Evolutionary conservation across 2,113 vertebrate species (phyloP).

Genomic region (Mirza zaza): DNA sequence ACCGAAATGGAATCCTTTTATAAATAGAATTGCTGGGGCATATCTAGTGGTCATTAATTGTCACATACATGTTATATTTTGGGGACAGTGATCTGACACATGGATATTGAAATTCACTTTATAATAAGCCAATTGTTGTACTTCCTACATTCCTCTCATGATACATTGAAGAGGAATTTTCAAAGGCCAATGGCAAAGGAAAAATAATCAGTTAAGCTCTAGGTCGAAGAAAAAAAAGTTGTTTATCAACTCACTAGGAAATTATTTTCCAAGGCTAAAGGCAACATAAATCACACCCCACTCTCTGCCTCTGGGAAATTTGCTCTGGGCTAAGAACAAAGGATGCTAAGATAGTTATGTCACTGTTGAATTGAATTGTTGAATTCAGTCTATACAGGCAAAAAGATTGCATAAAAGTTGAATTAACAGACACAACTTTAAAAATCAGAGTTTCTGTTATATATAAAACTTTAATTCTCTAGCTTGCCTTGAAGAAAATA

Average conservation of each 20-base stretch:
- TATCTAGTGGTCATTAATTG: not conserved
- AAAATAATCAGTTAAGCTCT: slow-evolving; percentile 46
- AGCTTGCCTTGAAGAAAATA: not conserved
- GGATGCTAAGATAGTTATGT: not conserved
- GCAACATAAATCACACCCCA: slow-evolving; percentile 43
- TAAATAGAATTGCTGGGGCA: not conserved
- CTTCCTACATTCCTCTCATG: not conserved
- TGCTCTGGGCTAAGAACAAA: slow-evolving; percentile 36
- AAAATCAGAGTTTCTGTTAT: not conserved
- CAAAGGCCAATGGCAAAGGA: slow-evolving; percentile 27
- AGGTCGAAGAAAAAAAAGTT: slow-evolving; percentile 30
- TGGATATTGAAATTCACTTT: slow-evolving; percentile 7
- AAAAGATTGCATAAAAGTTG: slow-evolving; percentile 6
- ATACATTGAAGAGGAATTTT: slow-evolving; percentile 19
- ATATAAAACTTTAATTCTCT: not conserved
- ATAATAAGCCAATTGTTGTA: slow-evolving; percentile 5
- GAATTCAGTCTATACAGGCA: not conserved
- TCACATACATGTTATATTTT: not conserved
- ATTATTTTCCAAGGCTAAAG: not conserved
- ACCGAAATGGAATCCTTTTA: not conserved
- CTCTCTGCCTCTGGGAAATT: slow-evolving; percentile 14
- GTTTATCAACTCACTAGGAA: slow-evolving; percentile 65
- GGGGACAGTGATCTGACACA: not conserved
- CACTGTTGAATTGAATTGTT: not conserved
- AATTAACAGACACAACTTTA: not conserved